Evolutionary conservation across 2,113 vertebrate genomes (phyloP).

Genomic region (Larimichthys polyactis): DNA sequence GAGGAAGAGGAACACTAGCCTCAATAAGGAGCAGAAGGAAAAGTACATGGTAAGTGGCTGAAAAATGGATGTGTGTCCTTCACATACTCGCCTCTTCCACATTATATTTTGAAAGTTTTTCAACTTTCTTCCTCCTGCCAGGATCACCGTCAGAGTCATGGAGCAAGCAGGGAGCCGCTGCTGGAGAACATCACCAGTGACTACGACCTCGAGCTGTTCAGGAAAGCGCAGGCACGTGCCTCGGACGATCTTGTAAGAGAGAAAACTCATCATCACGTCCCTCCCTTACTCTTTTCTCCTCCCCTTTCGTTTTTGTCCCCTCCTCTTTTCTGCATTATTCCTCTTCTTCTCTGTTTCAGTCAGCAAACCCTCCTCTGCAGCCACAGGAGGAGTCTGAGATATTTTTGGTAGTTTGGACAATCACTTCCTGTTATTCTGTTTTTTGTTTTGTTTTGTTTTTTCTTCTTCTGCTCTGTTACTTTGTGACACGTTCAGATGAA

Average conservation of each 20-base stretch:
- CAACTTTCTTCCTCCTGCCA: constrained; percentile 44
- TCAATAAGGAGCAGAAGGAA: constrained; percentile 97
- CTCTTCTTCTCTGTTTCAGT: constrained; percentile 71
- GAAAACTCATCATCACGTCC: constrained; percentile 79
- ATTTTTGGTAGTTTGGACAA: constrained; percentile 69
- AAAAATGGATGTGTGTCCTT: neutral
- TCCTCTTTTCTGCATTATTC: constrained; percentile 47
- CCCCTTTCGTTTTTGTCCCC: constrained; percentile 11
- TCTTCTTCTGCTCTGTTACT: constrained; percentile 22
- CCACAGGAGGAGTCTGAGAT: constrained; percentile 68
- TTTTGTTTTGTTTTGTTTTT: neutral
- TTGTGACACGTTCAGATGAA: constrained; percentile 22
- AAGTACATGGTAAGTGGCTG: constrained; percentile 88
- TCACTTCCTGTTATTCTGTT: constrained; percentile 52
- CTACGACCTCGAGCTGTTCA: constrained; percentile 98
- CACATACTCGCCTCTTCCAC: neutral
- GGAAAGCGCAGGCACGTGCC: constrained; percentile 96
- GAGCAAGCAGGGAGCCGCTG: constrained; percentile 92
- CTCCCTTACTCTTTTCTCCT: constrained; percentile 34
- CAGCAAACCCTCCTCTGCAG: constrained; percentile 61
- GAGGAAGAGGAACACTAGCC: constrained; percentile 93
- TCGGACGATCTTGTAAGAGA: constrained; percentile 97
- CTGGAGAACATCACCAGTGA: constrained; percentile 99
- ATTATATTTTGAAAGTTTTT: neutral
- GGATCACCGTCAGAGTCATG: constrained; percentile 94